phyloP scores from a whole-genome alignment of 2,113 vertebrate species.

The Rhegmatorhina hoffmannsi region DNA sequence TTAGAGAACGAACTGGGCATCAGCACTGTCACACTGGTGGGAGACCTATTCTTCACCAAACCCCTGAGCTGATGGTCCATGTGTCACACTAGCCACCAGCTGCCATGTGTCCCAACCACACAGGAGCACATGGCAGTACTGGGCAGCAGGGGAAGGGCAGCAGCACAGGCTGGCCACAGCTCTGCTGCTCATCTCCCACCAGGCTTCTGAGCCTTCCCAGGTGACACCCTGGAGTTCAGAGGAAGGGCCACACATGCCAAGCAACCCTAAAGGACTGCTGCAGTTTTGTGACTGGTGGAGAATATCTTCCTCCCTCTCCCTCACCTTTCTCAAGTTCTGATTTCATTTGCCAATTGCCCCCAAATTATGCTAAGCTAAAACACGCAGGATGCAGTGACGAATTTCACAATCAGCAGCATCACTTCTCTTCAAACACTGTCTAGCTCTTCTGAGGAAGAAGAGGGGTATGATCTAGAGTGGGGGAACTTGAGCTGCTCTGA shows the following conservation, averaged over 20 bases:
- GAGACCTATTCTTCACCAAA: not conserved
- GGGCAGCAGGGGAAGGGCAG: not conserved
- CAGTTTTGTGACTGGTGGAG: not conserved
- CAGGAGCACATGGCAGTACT: fast-evolving
- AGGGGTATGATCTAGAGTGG: fast-evolving
- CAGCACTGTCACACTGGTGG: not conserved
- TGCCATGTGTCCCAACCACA: not conserved
- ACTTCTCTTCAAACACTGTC: not conserved
- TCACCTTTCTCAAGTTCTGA: not conserved
- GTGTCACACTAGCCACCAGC: not conserved
- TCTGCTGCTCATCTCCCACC: not conserved
- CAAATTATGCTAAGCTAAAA: not conserved
- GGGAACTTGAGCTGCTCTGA: not conserved
- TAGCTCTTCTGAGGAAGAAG: not conserved
- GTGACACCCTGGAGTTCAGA: fast-evolving
- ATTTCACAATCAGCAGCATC: not conserved
- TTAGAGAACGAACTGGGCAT: not conserved
- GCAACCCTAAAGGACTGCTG: not conserved
- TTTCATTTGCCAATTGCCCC: not conserved
- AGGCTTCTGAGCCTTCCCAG: not conserved
- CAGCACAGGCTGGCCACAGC: not conserved
- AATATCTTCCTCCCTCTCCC: not conserved
- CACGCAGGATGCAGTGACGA: not conserved
- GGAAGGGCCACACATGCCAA: not conserved
- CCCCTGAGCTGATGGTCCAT: not conserved